Percentiles rank a stretch among this genome's conserved stretches.
phyloP scores from a whole-genome alignment of 92 coral and sea anemone genomes.

The Phenganax subtilis region DNA sequence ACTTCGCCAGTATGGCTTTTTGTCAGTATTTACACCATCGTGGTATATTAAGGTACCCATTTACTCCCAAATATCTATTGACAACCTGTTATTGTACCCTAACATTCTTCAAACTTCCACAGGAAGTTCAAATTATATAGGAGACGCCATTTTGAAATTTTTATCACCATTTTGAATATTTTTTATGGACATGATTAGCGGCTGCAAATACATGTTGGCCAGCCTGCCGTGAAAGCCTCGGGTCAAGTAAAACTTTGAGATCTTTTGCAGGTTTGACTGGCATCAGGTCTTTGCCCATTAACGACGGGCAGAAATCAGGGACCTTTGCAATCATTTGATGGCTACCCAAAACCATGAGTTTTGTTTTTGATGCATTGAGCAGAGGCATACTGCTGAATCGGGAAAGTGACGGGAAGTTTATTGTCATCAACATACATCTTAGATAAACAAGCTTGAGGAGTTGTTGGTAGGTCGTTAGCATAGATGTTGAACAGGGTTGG shows the following conservation, averaged over 20 bases:
- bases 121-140: neutral
- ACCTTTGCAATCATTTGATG: conserved; percentile 46
- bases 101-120: neutral
- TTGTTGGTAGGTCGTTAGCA: conserved; percentile 15
- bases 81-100: neutral
- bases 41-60: too few relatives aligned
- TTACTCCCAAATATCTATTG: neutral
- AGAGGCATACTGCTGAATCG: neutral
- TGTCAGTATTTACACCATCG: too few relatives aligned
- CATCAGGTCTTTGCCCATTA: conserved; percentile 41
- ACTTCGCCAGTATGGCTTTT: too few relatives aligned
- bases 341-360: conserved; percentile 39
- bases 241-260: conserved; percentile 36
- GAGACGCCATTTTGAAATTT: neutral
- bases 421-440: neutral
- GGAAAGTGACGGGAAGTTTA: conserved; percentile 6
- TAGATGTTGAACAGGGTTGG: neutral
- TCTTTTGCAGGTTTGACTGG: conserved; percentile 35
- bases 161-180: neutral
- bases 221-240: conserved; percentile 11
- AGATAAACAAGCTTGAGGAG: neutral
- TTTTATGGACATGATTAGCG: neutral
- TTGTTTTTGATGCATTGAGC: conserved; percentile 37
- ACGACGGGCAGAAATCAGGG: conserved; percentile 29
- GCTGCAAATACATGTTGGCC: neutral